A percentile compares a stretch with the other conserved stretches of the same genome.
Conservation (phyloP, 2,113 vertebrate species). For the Eulemur rufifrons region DNA sequence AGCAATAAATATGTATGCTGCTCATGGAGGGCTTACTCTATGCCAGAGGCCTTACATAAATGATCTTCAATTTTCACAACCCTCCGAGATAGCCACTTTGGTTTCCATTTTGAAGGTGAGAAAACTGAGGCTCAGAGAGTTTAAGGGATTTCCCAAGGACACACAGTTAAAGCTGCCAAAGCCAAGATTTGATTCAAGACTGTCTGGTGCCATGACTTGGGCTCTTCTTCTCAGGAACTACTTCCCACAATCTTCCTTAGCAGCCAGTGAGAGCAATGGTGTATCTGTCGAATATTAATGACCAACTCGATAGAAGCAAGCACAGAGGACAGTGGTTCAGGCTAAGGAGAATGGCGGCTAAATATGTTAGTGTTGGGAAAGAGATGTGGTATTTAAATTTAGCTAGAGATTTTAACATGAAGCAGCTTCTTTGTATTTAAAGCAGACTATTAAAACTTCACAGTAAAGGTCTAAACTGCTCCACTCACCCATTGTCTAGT, state of each 20-base stretch:
- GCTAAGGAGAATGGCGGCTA: not conserved
- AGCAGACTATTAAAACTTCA: not conserved
- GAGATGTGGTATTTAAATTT: not conserved
- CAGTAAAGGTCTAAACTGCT: not conserved
- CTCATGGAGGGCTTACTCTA: not conserved
- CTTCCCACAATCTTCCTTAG: not conserved
- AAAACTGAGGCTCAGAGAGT: not conserved
- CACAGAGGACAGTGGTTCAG: fast-evolving
- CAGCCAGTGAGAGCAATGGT: not conserved
- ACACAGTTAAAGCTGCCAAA: not conserved
- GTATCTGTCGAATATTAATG: not conserved
- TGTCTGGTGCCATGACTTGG: fast-evolving
- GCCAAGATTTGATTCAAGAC: not conserved
- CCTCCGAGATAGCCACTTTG: not conserved
- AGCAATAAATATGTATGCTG: not conserved
- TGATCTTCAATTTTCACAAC: not conserved
- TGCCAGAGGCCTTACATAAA: not conserved
- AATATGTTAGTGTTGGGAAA: not conserved
- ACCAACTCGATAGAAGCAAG: not conserved
- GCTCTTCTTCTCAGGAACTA: not conserved
- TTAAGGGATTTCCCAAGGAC: not conserved
- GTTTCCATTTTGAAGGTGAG: not conserved
- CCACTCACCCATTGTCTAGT: fast-evolving
- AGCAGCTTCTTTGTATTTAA: not conserved
- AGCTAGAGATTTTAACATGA: not conserved